Percentiles rank a stretch among this genome's conserved stretches.
Conservation (phyloP, 2,888 invertebrate species). For the Pandemis heparana region DNA sequence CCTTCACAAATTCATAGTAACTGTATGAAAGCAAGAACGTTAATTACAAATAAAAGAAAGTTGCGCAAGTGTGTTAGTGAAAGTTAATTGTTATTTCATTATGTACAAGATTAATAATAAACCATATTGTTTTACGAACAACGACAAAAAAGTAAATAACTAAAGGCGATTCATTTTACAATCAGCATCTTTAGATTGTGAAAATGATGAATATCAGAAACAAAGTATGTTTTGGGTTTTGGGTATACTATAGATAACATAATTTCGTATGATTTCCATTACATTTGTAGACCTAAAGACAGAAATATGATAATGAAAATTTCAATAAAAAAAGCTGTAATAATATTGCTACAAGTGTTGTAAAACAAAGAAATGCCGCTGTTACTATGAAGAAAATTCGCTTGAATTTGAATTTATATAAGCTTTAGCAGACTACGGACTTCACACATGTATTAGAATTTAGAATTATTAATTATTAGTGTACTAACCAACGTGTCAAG, state of each 20-base stretch:
- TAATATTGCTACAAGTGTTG: slow-evolving; percentile 12
- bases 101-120: background rate
- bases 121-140: background rate
- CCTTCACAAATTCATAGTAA: background rate
- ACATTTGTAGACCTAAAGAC: background rate
- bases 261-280: background rate
- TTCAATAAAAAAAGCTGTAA: background rate
- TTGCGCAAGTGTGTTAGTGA: background rate
- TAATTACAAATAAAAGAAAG: background rate
- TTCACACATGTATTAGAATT: background rate
- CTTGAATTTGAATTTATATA: background rate
- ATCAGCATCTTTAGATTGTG: too few species aligned
- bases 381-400: background rate
- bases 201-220: background rate
- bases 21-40: background rate
- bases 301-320: background rate
- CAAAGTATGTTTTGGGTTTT: background rate
- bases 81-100: background rate
- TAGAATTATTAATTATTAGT: too few species aligned
- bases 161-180: background rate
- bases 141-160: background rate
- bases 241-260: background rate
- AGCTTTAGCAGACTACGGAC: background rate
- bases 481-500: too few species aligned
- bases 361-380: background rate